A percentile compares a stretch with the other conserved stretches of the same genome.
phyloP scores from a whole-genome alignment of 2,888 invertebrate genomes.

The Mycalesis mineus region DNA sequence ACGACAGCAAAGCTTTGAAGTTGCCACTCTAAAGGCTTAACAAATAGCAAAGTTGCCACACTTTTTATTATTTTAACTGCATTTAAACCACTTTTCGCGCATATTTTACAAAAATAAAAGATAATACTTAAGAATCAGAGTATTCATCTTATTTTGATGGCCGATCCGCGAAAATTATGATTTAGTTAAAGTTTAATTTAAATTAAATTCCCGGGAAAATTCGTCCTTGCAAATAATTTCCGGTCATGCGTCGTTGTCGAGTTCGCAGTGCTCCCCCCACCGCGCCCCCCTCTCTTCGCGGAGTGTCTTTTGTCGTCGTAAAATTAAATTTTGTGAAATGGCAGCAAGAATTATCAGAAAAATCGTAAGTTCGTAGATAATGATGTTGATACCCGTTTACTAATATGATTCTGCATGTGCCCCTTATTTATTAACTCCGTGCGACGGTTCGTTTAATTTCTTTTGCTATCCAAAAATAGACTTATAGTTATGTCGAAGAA shows the following conservation, averaged over 20 bases:
- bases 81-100: too few relatives aligned
- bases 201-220: slow-evolving; percentile 21
- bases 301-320: slow-evolving; percentile 56
- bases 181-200: not conserved
- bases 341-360: slow-evolving; percentile 76
- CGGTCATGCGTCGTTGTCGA: slow-evolving; percentile 73
- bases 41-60: not conserved
- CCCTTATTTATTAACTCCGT: slow-evolving; percentile 36
- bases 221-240: slow-evolving; percentile 53
- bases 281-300: slow-evolving; percentile 52
- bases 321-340: slow-evolving; percentile 66
- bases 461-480: slow-evolving; percentile 72
- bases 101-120: not conserved
- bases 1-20: not conserved
- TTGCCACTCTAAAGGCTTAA: not conserved
- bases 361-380: slow-evolving; percentile 72
- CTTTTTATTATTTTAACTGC: too few relatives aligned
- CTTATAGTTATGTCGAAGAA: slow-evolving; percentile 76
- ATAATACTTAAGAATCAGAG: too few relatives aligned
- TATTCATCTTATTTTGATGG: too few relatives aligned
- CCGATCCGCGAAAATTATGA: not conserved
- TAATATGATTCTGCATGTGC: slow-evolving; percentile 52
- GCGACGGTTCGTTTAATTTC: slow-evolving; percentile 44
- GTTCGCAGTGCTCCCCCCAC: slow-evolving; percentile 59
- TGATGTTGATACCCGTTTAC: slow-evolving; percentile 44